Evolutionary conservation across 2,113 vertebrate species (phyloP), one percentile per base, ranked within the genome.

Genomic region (Dinomys branickii): DNA sequence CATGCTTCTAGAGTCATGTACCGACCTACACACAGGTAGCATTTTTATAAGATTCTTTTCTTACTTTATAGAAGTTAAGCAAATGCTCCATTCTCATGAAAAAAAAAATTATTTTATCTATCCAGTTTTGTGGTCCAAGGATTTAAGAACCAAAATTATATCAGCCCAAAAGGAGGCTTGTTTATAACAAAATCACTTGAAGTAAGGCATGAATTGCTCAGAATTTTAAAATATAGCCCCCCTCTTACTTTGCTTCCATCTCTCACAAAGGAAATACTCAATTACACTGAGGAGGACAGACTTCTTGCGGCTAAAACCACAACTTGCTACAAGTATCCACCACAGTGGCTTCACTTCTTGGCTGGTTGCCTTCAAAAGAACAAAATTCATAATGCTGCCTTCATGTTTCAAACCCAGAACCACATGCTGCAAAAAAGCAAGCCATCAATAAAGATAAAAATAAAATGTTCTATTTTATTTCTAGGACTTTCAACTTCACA

Each of bases 361-460:
- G 52, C 85, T 93, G 26, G 89, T 52, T 93, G 41, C 67, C 93
- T 91, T 96, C 19, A 83, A 84, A 86, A 88, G 12, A 96, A 93
- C 30, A 95, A 94, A 96, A 94, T 30, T 73, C 84, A 52, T 17
- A 88, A 93, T 17, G 41, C 38, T 82, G 4, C 20, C 38, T 44
- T 89, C 35, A n/a, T 89, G 71, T 90, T 95, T 86, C 92, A 96
- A 97, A 88, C 50, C 63, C 89, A 96, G 95, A 94, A n/a, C 41
- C 67, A 96, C 59, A 38, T 94, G 56, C 38, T 89, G 10, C 54
- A 69, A 13, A 38, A 88, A 44, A 81, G 38, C 35, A 91, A 95
- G 90, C 71, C 30, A 96, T 91, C 80, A 83, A 85, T 82, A 90
- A 54, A 92, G 52, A 65, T n/a, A 65, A 85, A 88, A 88, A 97